These are phyloP conservation scores for Alosa alosa DNA, from an alignment of 2,113 vertebrate genomes.

Conservation along the genomic window DNA sequence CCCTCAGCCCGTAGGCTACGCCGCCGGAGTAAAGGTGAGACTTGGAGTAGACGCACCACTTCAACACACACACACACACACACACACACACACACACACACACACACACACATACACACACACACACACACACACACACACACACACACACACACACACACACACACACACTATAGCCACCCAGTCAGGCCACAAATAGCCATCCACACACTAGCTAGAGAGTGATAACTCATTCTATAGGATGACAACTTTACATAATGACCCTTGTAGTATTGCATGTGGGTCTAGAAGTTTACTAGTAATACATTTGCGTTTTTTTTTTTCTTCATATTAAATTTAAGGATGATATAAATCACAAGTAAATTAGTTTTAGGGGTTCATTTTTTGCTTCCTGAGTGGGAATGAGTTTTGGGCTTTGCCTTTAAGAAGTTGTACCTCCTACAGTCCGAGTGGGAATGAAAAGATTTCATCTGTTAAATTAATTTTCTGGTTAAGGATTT, in stretches of 20 bases:
- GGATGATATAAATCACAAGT: too few species aligned
- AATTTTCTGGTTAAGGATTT: background rate
- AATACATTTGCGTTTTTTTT: background rate
- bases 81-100: background rate
- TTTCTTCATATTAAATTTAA: background rate
- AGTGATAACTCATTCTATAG: too few species aligned
- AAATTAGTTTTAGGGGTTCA: too few species aligned
- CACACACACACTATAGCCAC: background rate
- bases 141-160: background rate
- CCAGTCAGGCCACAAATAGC: too few species aligned
- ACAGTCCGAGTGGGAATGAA: background rate
- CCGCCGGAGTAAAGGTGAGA: slow-evolving; percentile 92
- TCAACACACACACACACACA: background rate
- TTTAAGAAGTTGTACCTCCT: background rate
- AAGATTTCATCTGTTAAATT: slow-evolving; percentile 1
- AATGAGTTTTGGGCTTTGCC: background rate
- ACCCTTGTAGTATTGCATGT: background rate
- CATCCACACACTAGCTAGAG: background rate
- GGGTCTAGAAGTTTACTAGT: background rate
- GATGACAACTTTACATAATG: too few species aligned
- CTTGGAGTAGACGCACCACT: too few species aligned
- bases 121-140: background rate
- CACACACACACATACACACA: background rate
- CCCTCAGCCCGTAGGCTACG: slow-evolving; percentile 93
- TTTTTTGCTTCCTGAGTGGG: background rate